Evolutionary conservation across 1,140 invertebrate genomes (phyloP).

Genomic region (Chironomus tepperi): DNA sequence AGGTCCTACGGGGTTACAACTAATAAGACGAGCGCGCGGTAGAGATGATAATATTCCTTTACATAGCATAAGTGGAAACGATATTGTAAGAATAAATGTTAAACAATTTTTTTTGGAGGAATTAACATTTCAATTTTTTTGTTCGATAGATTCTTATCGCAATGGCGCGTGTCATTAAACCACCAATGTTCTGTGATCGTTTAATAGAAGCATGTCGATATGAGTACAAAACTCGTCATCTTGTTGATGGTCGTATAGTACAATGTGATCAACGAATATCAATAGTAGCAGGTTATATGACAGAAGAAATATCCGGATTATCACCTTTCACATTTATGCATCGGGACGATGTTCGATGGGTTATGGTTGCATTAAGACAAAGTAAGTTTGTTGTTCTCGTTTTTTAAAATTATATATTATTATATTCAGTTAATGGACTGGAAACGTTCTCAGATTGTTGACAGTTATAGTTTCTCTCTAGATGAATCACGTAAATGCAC

Average conservation of each 20-base stretch:
- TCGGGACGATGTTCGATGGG: conserved; percentile 72
- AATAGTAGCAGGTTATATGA: conserved; percentile 74
- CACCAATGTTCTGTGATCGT: conserved; percentile 56
- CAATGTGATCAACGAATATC: conserved; percentile 79
- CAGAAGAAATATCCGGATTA: conserved; percentile 66
- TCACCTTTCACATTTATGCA: conserved; percentile 82
- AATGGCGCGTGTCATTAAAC: conserved; percentile 52
- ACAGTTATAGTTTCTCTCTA: no score
- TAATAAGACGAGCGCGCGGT: conserved; percentile 42
- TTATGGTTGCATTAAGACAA: conserved; percentile 70
- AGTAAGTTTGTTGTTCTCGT: conserved; percentile 51
- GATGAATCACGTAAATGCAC: no score
- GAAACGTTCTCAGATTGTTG: no score
- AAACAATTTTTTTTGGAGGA: no score
- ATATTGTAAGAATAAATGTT: conserved; percentile 43
- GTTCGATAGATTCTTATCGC: conserved; percentile 53
- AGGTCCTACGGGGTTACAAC: conserved; percentile 41
- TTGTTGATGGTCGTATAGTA: conserved; percentile 73
- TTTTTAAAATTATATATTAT: not conserved
- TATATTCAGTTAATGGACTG: no score
- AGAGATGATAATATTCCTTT: conserved; percentile 42
- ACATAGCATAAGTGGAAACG: conserved; percentile 46
- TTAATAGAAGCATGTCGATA: conserved; percentile 64
- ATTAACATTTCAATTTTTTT: not conserved
- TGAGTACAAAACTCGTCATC: conserved; percentile 77